A percentile compares a stretch with the other conserved stretches of the same genome.
Conservation (phyloP, 2,113 vertebrate genomes). For the Otolemur garnettii region DNA sequence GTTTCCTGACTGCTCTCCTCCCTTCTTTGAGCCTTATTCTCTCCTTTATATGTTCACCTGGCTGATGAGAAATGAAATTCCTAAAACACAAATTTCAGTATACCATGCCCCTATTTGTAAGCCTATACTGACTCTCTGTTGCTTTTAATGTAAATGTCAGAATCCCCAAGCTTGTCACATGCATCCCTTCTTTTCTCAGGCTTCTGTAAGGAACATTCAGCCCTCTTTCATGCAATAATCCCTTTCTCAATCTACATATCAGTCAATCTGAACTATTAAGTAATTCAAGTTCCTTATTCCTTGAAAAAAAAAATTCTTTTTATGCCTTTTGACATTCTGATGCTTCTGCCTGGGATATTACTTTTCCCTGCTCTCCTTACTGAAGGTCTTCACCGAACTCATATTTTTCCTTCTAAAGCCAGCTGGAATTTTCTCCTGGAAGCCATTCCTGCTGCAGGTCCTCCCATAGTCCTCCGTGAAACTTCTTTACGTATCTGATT, state of each 20-base stretch:
- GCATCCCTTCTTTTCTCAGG: background rate
- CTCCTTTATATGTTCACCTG: background rate
- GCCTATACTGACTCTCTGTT: background rate
- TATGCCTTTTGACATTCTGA: background rate
- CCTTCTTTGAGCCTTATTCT: background rate
- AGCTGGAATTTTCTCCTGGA: background rate
- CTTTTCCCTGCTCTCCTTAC: background rate
- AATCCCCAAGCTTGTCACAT: background rate
- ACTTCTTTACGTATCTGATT: background rate
- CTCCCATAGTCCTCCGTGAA: background rate
- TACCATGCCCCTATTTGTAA: background rate
- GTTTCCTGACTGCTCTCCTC: background rate
- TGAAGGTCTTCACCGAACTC: background rate
- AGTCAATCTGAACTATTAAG: background rate
- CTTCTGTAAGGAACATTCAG: background rate
- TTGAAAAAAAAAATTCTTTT: background rate
- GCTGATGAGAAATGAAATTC: conserved; percentile 2
- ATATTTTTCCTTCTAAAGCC: background rate
- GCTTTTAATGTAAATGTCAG: background rate
- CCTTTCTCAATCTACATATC: background rate
- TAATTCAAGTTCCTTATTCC: background rate
- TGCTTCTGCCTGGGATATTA: background rate
- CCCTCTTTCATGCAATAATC: background rate
- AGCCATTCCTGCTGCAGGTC: background rate
- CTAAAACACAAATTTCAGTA: background rate